A percentile compares a stretch with the other conserved stretches of the same genome.
phyloP scores from a whole-genome alignment of 2,888 invertebrate genomes.

The Litoditis marina region DNA sequence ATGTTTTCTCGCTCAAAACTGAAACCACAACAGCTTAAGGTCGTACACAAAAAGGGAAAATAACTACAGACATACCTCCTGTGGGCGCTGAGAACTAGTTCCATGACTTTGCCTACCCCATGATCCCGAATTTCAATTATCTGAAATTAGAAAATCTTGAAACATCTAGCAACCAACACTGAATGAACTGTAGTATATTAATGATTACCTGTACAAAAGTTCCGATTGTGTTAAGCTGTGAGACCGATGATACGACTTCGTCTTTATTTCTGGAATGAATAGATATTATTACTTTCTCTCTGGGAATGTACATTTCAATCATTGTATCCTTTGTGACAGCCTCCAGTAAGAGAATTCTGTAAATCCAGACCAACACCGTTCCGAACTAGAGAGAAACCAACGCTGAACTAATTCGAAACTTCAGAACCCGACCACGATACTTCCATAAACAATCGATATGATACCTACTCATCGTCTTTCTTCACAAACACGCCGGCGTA shows the following conservation, averaged over 20 bases:
- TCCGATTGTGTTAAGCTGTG: slow-evolving; percentile 84
- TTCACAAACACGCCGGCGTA: slow-evolving; percentile 95
- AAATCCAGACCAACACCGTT: no score
- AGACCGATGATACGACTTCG: slow-evolving; percentile 71
- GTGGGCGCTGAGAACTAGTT: slow-evolving; percentile 79
- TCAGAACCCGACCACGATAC: no score
- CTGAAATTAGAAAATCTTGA: slow-evolving; percentile 70
- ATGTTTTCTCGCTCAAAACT: no score
- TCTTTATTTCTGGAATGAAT: slow-evolving; percentile 28
- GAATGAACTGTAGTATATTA: no score
- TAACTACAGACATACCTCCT: slow-evolving; percentile 68
- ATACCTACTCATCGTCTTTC: slow-evolving; percentile 75
- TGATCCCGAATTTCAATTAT: slow-evolving; percentile 82
- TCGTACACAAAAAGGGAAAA: no score
- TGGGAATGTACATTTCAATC: not conserved
- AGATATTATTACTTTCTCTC: not conserved
- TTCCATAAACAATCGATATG: slow-evolving; percentile 1
- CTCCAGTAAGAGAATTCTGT: not conserved
- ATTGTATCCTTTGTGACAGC: not conserved
- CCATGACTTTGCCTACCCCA: slow-evolving; percentile 81
- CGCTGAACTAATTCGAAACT: no score
- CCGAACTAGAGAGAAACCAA: no score
- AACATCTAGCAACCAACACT: not conserved
- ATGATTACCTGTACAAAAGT: slow-evolving; percentile 76
- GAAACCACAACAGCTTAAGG: no score